Percentiles rank a stretch among this genome's conserved stretches.
Conservation (phyloP, 2,113 vertebrate genomes). For the Pygoscelis antarcticus region DNA sequence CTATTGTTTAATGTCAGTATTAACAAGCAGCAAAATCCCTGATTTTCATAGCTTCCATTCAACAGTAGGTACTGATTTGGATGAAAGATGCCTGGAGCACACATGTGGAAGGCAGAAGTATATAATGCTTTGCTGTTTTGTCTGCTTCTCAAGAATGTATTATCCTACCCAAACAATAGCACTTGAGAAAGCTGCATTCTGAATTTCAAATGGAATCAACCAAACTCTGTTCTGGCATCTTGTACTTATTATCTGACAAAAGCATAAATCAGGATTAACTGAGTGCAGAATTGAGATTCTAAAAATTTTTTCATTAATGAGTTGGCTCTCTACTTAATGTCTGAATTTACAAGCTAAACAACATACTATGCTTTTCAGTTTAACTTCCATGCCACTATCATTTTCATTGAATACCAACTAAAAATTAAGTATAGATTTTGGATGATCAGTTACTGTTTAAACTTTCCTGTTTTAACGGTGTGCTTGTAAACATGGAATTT, state of each 20-base stretch:
- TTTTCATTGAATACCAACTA: not conserved
- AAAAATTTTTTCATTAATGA: not conserved
- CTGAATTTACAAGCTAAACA: not conserved
- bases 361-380: not conserved
- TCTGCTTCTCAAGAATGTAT: not conserved
- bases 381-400: not conserved
- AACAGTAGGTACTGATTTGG: not conserved
- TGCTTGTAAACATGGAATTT: not conserved
- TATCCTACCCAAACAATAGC: not conserved
- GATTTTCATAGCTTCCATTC: not conserved
- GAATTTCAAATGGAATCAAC: constrained; percentile 5
- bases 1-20: not conserved
- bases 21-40: not conserved
- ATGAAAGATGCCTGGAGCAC: not conserved
- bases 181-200: not conserved
- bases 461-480: not conserved
- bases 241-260: constrained; percentile 33
- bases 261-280: not conserved
- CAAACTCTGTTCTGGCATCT: not conserved
- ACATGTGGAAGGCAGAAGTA: constrained; percentile 13
- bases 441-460: not conserved
- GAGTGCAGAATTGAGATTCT: not conserved
- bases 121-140: not conserved
- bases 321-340: not conserved
- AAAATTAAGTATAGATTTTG: not conserved